Evolutionary conservation across 30 jellyfish, hydroid and myxozoan genomes (phyloP), one percentile per base, ranked within the genome.

Genomic region (Sanderia malayensis): DNA sequence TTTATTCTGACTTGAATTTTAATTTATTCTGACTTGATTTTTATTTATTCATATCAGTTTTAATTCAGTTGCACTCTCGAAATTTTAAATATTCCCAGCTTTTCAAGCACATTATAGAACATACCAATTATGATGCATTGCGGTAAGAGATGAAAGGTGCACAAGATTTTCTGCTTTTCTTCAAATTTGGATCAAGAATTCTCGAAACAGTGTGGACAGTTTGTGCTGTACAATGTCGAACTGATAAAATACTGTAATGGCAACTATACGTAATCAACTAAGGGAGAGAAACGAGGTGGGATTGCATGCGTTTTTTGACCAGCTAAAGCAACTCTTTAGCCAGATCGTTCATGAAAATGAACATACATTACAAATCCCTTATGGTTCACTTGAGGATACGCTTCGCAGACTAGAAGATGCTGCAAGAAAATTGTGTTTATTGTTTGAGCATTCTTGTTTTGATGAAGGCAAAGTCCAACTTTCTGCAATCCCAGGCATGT

Each of bases 211-310:
- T n/a, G n/a, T n/a, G n/a, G n/a, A n/a, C n/a, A n/a, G n/a, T n/a
- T n/a, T n/a, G n/a, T n/a, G 23, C 64, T 19, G 64, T 19, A 49
- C 64, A 9, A 19, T 49, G 11, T 49, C 7, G 64, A 24, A 19
- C 64, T 49, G 6, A 19, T 7, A 49, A 49, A 19, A 24, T 18
- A 19, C 7, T 4, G 6, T 49, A 7, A 49, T 49, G 64, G 64
- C 64, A 2, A 24, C 23, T 3, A 9, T 8, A 49, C 64, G 8
- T 49, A 15, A 49, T 49, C 64, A 49, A 49, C 27, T 7, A 4
- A 49, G 64, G 18, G 64, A 49, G 64, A 49, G 64, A 49, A 49
- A 49, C 27, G 64, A 49, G 27, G 64, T 49, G 11, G 64, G 64
- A 49, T 18, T 49, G 64, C 64, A 15, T 49, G 18, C 18, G 27